Percentiles rank a stretch among this genome's conserved stretches.
phyloP scores from a whole-genome alignment of 2,888 invertebrate species.

The Laspeyria flexula region DNA sequence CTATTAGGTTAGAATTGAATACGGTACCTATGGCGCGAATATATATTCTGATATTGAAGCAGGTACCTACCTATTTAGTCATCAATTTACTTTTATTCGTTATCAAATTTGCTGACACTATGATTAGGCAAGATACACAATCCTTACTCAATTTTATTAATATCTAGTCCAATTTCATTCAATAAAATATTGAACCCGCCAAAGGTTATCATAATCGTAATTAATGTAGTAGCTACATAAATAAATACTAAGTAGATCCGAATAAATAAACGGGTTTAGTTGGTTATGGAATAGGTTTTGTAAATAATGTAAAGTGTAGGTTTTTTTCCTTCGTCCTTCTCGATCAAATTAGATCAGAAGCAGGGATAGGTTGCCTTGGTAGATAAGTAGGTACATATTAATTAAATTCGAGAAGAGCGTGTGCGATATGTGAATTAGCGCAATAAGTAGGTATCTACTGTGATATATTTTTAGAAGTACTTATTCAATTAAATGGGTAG shows the following conservation, averaged over 20 bases:
- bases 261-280: neutral
- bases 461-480: too few relatives aligned
- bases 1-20: neutral
- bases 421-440: too few relatives aligned
- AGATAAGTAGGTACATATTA: too few relatives aligned
- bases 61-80: too few relatives aligned
- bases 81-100: too few relatives aligned
- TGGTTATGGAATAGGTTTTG: neutral
- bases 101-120: too few relatives aligned
- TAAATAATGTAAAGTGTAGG: neutral
- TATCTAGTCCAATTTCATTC: conserved; percentile 26
- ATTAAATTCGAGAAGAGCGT: too few relatives aligned
- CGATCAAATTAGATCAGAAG: too few relatives aligned
- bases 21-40: neutral
- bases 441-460: too few relatives aligned
- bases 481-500: neutral
- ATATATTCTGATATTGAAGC: neutral
- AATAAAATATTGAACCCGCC: conserved; percentile 15
- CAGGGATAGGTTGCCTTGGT: too few relatives aligned
- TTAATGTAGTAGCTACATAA: neutral
- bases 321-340: too few relatives aligned
- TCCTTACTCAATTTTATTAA: conserved; percentile 6
- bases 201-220: conserved; percentile 21
- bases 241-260: neutral
- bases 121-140: too few relatives aligned